These are phyloP conservation scores for Poecilia wingei DNA, from an alignment of 2,797 vertebrate genomes.

Conservation along the genomic window DNA sequence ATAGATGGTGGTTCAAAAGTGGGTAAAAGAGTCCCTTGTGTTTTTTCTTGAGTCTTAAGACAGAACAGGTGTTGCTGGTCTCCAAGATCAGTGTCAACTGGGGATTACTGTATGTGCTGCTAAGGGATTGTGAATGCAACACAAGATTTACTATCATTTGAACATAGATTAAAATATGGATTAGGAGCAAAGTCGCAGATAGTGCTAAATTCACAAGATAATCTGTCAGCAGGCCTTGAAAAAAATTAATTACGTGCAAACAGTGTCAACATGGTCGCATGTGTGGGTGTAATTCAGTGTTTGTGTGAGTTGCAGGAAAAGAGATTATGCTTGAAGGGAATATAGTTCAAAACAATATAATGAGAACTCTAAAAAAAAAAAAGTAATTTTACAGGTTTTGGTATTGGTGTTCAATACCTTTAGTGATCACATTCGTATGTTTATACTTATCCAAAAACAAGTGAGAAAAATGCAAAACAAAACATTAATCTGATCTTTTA, in stretches of 20 bases:
- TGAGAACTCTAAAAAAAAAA: not conserved
- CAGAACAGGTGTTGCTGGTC: constrained; percentile 75
- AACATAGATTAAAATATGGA: constrained; percentile 77
- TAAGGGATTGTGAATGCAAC: constrained; percentile 63
- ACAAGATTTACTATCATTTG: constrained; percentile 64
- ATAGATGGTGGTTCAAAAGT: constrained; percentile 21
- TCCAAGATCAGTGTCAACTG: constrained; percentile 75
- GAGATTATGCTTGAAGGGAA: not conserved
- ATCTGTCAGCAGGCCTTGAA: constrained; percentile 59
- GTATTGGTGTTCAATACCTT: not conserved
- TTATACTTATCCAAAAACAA: not conserved
- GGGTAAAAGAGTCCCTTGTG: constrained; percentile 22
- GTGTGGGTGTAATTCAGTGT: not conserved
- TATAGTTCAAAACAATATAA: not conserved
- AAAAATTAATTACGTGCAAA: constrained; percentile 63
- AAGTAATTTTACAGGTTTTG: not conserved
- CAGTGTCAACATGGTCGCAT: constrained; percentile 42
- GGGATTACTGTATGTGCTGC: constrained; percentile 75
- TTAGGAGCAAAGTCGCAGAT: constrained; percentile 73
- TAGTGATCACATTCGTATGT: not conserved
- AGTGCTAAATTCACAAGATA: constrained; percentile 75
- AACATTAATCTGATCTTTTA: not conserved
- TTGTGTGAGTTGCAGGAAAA: constrained; percentile 1
- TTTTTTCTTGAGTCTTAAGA: constrained; percentile 49
- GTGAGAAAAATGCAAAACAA: not conserved